Conservation (phyloP, 1,140 invertebrate genomes). For the Conus betulinus region DNA sequence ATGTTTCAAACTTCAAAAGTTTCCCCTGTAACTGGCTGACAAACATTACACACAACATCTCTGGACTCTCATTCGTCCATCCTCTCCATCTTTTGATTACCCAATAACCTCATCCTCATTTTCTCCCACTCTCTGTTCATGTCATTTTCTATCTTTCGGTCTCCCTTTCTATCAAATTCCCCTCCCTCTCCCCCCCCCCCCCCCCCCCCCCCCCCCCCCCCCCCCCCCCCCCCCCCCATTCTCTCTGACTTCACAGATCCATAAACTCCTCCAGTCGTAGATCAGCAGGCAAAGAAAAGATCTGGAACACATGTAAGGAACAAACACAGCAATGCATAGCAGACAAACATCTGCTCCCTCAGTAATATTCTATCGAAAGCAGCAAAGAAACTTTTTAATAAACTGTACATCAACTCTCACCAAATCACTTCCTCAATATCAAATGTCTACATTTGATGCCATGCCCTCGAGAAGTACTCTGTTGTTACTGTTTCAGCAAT, state of each 20-base stretch:
- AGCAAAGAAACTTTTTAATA: no score
- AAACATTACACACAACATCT: neutral
- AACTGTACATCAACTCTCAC: no score
- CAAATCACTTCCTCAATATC: no score
- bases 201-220: neutral
- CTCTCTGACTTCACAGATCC: neutral
- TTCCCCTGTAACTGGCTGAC: no score
- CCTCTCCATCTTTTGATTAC: neutral
- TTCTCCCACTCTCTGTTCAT: neutral
- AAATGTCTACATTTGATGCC: no score
- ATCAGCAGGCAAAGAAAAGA: neutral
- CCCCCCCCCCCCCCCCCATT: neutral
- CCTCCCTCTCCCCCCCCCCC: neutral
- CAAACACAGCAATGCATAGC: neutral
- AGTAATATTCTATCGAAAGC: no score
- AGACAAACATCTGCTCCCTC: neutral
- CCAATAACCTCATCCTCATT: neutral
- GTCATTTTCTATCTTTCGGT: neutral
- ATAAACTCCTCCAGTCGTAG: neutral
- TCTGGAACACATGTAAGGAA: constrained; percentile 6
- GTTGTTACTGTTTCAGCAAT: no score
- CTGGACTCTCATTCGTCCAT: neutral
- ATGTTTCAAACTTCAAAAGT: no score
- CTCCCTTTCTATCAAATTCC: neutral
- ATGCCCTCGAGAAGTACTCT: no score